Evolutionary conservation across 2,113 vertebrate species (phyloP), one percentile per base, ranked within the genome.

Genomic region (Hyperopisus bebe): DNA sequence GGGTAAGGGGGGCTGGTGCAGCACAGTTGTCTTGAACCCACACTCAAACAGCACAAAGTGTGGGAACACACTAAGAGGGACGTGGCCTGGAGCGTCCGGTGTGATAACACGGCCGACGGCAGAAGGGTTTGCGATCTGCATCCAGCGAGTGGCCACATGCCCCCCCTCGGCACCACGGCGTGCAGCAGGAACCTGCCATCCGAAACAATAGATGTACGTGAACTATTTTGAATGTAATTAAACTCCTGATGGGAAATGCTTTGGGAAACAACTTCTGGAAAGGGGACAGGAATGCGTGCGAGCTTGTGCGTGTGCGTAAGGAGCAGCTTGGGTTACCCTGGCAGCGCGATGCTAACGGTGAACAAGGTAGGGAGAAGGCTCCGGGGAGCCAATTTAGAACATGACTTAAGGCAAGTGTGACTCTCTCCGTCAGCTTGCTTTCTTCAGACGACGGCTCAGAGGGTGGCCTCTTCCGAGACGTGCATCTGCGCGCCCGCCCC

Each of bases 311-410:
- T 66, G 90, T 91, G 90, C 55, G 88, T 86, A 50, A 84, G 90
- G 93, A 94, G 95, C 35, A 93, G 94, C 96, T 97, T 96, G 95
- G 96, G 97, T 97, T 97, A 97, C 96, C n/a, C 27, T 31, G 77
- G 90, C 88, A 94, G 96, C 96, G 95, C 95, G 88, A 96, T 94
- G 96, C 95, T 96, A 96, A 97, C 95, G 95, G 96, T 95, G 96
- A 97, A 97, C 96, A 97, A 97, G 97, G 97, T 95, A 96, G 94
- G 93, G 93, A 92, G 95, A 95, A 92, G 94, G 96, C 97, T 97
- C 97, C 92, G 95, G 97, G 97, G 97, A 98, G 96, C 96, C 96
- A 97, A 97, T 97, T 98, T 97, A 97, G 96, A 97, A 96, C 94
- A 96, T 97, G 97, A 97, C 97, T 97, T 97, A 96, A 97, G 97